Percentiles rank a stretch among this genome's conserved stretches.
phyloP scores from a whole-genome alignment of 2,797 vertebrate genomes.

The Etheostoma nigrum region DNA sequence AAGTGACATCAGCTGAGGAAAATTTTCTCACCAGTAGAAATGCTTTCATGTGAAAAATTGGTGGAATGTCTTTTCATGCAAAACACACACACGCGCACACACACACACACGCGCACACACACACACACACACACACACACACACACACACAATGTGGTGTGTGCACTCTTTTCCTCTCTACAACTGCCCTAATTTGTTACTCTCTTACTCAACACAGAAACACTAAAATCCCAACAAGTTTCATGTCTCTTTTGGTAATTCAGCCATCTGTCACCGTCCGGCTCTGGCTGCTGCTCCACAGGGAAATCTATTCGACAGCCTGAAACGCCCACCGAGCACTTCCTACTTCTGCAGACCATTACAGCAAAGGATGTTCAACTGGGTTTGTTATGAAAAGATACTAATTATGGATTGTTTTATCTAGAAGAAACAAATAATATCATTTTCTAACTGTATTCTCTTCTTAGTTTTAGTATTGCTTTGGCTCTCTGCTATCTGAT shows the following conservation, averaged over 20 bases:
- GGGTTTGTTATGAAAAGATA: neutral
- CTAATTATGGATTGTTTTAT: neutral
- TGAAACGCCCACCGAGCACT: constrained; percentile 34
- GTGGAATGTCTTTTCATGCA: neutral
- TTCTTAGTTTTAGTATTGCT: neutral
- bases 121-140: too few relatives aligned
- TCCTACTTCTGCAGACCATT: neutral
- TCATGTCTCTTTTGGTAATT: constrained; percentile 10
- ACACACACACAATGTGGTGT: too few relatives aligned
- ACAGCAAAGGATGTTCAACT: neutral
- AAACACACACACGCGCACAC: too few relatives aligned
- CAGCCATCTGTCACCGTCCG: constrained; percentile 58
- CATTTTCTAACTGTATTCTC: neutral
- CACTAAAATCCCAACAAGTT: constrained; percentile 13
- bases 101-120: too few relatives aligned
- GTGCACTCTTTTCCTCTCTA: neutral
- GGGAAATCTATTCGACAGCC: constrained; percentile 32
- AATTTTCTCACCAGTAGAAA: neutral
- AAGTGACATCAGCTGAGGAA: neutral
- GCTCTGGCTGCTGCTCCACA: constrained; percentile 38
- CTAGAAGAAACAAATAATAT: too few relatives aligned
- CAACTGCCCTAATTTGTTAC: constrained; percentile 22
- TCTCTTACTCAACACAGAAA: constrained; percentile 43
- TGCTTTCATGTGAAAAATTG: neutral
- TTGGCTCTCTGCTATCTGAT: neutral